Conservation (phyloP, 2,113 vertebrate species). For the Odontesthes bonariensis region DNA sequence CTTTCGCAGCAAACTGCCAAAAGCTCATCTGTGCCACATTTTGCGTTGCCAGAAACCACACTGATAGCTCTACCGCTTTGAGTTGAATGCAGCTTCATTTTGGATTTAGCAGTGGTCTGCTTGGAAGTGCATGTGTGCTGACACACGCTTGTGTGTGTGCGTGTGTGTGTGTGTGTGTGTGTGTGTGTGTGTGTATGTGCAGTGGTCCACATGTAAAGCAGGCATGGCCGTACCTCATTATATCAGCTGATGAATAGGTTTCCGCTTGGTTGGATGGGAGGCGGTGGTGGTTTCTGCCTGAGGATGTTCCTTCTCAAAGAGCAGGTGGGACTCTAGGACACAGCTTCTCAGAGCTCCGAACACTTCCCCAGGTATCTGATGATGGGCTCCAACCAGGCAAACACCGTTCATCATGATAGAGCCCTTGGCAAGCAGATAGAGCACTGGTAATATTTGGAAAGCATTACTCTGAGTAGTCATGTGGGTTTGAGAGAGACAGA, state of each 20-base stretch:
- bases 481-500: neutral
- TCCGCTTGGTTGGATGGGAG: constrained; percentile 52
- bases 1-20: no score
- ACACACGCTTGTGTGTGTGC: neutral
- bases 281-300: constrained; percentile 43
- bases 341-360: constrained; percentile 42
- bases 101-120: constrained; percentile 11
- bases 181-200: neutral
- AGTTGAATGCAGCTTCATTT: neutral
- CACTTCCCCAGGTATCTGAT: constrained; percentile 64
- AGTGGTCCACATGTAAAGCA: constrained; percentile 16
- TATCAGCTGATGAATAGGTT: constrained; percentile 75
- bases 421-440: constrained; percentile 59
- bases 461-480: constrained; percentile 40
- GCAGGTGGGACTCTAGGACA: constrained; percentile 59
- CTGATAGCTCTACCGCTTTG: neutral
- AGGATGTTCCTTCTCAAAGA: constrained; percentile 63
- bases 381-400: constrained; percentile 65
- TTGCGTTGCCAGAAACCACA: neutral
- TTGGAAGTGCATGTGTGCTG: neutral
- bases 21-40: neutral
- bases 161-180: neutral
- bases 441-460: constrained; percentile 71
- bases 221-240: constrained; percentile 64
- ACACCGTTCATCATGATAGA: constrained; percentile 65